Base-by-base conservation (phyloP, 2,113 vertebrate species). In the Microtus ochrogaster region DNA sequence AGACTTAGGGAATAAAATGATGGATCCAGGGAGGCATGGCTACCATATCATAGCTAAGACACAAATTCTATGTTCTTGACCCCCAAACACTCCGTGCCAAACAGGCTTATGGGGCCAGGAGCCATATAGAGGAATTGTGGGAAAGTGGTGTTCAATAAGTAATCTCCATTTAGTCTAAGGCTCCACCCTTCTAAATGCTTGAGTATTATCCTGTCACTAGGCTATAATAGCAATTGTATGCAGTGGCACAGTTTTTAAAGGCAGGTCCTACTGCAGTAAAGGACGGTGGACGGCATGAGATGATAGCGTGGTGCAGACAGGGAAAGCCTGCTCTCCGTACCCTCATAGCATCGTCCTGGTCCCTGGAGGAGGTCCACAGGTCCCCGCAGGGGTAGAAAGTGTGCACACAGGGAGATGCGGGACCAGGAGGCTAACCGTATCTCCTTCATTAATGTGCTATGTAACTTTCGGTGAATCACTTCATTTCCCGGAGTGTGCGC, bases 391-490 rank as follows among this genome's bases (percentile, higher is more conserved):
- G 22, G 3, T 30, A 7, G 84, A 22, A 89, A 44, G 39, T 78
- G 1, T 9, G 63, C 6, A 13, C 52, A 70, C 36, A 19, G 4
- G 78, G 28, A 77, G 26, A 68, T 79, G 41, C 5, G 33, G 89
- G 47, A 77, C 68, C 11, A 9, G 13, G 10, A 7, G 66, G 70
- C 61, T 28, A 22, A 44, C 85, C 70, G 76, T 49, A 55, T 33
- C 52, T 55, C 41, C 14, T 47, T 93, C 55, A n/a, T 74, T 94
- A n/a, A 65, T 90, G 82, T 81, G 70, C 77, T 78, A 0, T 17
- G 39, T 47, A 74, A 76, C 93, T 90, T 91, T 92, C 33, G 44
- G n/a, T 12, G 47, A 84, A 73, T 95, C 49, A 89, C 12, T 93
- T 83, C 39, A 93, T 94, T 96, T 92, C 68, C 91, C 66, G 86